Evolutionary conservation across 2,888 invertebrate genomes (phyloP), one percentile per base, ranked within the genome.

Genomic region (Tenodera sinensis): DNA sequence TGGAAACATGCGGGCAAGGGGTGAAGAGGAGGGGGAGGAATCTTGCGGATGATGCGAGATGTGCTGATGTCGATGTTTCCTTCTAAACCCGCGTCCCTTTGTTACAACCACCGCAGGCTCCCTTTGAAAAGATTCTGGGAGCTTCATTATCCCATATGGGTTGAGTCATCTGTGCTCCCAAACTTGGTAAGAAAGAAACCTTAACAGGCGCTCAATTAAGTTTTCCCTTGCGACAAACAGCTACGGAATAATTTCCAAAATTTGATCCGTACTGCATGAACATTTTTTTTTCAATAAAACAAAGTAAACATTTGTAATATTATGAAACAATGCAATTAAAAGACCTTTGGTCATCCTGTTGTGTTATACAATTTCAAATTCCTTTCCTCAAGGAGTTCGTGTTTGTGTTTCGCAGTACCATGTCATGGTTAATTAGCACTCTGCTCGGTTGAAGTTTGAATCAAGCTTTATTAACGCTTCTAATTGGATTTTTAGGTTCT

Each of bases 81-180:
- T 71, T 71, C 54, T 71, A 71, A 71, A 71, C 54, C 54, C 54
- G 54, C 54, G 54, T 71, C 54, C 54, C 54, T 71, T 71, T 71
- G 54, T 71, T 71, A 71, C 54, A 71, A 71, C 54, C 54, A 71
- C 54, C 54, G 54, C 54, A 71, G 54, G 54, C 54, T 71, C 54
- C 81, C 86, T 86, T 86, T 86, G 28, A 81, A 28, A 81, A 86
- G 15, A 71, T 28, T 71, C 54, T 71, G 15, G 54, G 54, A 71
- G 86, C 86, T 71, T 86, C 86, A 81, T 86, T 86, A 86, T 81
- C 28, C 81, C 81, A 86, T 86, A 30, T 86, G 86, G 85, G 85
- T 81, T 28, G 54, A 71, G 54, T 71, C 54, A 71, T 71, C 54
- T 71, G 4, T 71, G 54, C 20, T 71, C 20, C 20, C 25, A 15